Conservation (phyloP, 2,888 invertebrate species). For the Drosophila niveifrons region DNA sequence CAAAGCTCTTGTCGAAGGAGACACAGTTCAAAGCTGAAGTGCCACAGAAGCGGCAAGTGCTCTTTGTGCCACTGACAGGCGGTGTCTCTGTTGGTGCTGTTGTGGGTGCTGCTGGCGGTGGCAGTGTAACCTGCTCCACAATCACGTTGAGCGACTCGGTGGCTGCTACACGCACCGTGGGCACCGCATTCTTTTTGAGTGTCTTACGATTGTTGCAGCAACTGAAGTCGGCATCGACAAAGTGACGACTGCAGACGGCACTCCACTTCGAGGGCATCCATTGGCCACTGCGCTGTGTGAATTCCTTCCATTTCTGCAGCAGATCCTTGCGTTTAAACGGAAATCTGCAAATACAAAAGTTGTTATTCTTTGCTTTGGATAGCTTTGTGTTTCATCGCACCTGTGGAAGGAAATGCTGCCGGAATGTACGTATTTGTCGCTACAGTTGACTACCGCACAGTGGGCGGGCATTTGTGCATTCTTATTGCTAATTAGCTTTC, state of each 20-base stretch:
- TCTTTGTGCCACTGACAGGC: conserved; percentile 46
- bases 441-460: conserved; percentile 84
- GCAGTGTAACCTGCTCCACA: conserved; percentile 47
- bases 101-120: conserved; percentile 1
- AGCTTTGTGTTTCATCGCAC: conserved; percentile 55
- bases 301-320: conserved; percentile 83
- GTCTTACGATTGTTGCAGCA: conserved; percentile 81
- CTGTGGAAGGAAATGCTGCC: conserved; percentile 85
- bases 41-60: conserved; percentile 83
- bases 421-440: conserved; percentile 83
- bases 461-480: conserved; percentile 83
- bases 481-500: neutral
- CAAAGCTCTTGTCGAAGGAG: conserved; percentile 83
- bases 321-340: conserved; percentile 83
- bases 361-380: neutral
- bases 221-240: conserved; percentile 82
- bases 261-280: conserved; percentile 85
- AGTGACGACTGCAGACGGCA: conserved; percentile 85
- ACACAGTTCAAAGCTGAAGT: conserved; percentile 70
- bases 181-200: conserved; percentile 83
- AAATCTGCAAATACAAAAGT: conserved; percentile 73
- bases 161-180: conserved; percentile 53
- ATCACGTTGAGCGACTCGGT: conserved; percentile 36
- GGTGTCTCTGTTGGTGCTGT: neutral
- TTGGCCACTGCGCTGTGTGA: conserved; percentile 78